These are phyloP conservation scores for Larimichthys crocea DNA, from an alignment of 2,113 vertebrate species.

Conservation along the genomic window DNA sequence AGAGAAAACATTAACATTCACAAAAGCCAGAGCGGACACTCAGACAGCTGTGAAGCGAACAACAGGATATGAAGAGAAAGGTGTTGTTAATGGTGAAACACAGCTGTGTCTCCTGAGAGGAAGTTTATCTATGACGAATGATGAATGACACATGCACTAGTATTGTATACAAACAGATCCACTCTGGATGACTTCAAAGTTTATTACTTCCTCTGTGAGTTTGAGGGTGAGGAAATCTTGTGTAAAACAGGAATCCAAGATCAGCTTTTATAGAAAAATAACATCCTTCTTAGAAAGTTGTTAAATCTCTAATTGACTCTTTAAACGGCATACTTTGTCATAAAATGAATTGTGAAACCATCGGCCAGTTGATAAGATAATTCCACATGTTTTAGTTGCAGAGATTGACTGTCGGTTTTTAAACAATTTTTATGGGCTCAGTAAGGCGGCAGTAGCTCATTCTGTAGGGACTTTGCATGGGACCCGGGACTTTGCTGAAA, in stretches of 20 bases:
- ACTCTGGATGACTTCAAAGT: not conserved
- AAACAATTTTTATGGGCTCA: too few species aligned
- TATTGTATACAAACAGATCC: slow-evolving; percentile 4
- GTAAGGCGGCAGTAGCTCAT: too few species aligned
- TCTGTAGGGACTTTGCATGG: too few species aligned
- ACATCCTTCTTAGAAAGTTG: not conserved
- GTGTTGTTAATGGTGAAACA: slow-evolving; percentile 25
- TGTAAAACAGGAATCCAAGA: not conserved
- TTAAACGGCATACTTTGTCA: not conserved
- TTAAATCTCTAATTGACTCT: slow-evolving; percentile 14
- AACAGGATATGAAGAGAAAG: slow-evolving; percentile 30
- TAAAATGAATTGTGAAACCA: not conserved
- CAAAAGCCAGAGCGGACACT: not conserved
- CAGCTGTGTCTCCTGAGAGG: slow-evolving; percentile 32
- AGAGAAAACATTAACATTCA: slow-evolving; percentile 33
- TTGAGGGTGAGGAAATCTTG: not conserved
- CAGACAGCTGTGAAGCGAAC: slow-evolving; percentile 34
- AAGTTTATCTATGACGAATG: slow-evolving; percentile 32
- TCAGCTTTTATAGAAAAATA: slow-evolving; percentile 1
- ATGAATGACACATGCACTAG: slow-evolving; percentile 8
- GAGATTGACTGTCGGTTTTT: not conserved
- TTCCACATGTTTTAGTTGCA: not conserved
- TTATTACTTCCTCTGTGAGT: slow-evolving; percentile 21
- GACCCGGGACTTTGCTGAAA: too few species aligned
- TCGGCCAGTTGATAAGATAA: not conserved